Base-by-base conservation (phyloP, 2,888 invertebrate genomes). In the Drosophila fulvimacula region DNA sequence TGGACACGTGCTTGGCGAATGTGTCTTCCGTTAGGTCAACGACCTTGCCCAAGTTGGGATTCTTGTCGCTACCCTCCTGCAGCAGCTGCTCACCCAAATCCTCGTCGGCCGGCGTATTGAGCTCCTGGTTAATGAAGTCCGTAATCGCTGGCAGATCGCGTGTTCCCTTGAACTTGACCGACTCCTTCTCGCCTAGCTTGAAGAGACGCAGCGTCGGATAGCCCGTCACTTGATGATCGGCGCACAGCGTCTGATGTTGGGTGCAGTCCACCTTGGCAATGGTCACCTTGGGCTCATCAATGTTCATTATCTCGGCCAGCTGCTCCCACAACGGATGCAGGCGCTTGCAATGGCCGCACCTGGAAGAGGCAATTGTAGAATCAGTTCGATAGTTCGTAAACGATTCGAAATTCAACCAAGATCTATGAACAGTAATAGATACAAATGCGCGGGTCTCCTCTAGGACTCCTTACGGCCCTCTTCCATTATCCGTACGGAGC, bases 231-330 rank as follows among this genome's bases (percentile, higher is more conserved):
- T 96, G 96, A 90, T 96, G 96, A 77, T 95, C 94, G 56, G 94
- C 94, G 92, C 98, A 98, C 3, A 96, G 93, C 15, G 94, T 93
- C 72, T 95, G 94, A 90, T 95, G 94, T 77, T 95, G 94, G 53
- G 97, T 96, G 88, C 98, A 98, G 91, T 98, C 98, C 32, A 98
- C 94, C 92, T 97, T 97, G 15, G 96, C 95, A 73, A 98, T 95
- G 64, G 94, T 94, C 39, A 97, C 95, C 79, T 90, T 89, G 52
- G 95, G 94, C 24, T 94, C 93, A 77, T 96, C 94, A 48, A 91
- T 87, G 55, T 95, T 94, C 88, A 96, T 95, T 42, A 95, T 94
- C 59, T 95, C 94, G 0, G 96, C 98, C 48, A 98, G 92, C 73
- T 96, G 94, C 44, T 97, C 95, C 98, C 98, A 98, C 0, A 95